Conservation (phyloP, 2,888 invertebrate genomes). For the Chymomyza amoena region DNA sequence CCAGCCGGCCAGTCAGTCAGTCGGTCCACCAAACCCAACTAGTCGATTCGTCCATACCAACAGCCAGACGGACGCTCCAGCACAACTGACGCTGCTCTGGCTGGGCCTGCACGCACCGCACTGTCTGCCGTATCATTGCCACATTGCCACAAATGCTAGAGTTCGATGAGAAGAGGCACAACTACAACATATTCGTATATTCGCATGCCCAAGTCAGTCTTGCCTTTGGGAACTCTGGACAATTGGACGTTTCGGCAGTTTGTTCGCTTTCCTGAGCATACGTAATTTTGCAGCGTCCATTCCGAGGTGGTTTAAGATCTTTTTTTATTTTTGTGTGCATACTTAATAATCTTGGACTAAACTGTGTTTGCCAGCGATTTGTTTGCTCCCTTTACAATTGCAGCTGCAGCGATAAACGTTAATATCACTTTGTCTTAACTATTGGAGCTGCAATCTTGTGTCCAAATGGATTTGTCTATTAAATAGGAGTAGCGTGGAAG, state of each 20-base stretch:
- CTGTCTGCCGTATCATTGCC: constrained; percentile 53
- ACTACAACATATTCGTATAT: background rate
- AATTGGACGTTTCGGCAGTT: background rate
- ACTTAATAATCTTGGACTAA: background rate
- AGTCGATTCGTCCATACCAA: background rate
- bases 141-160: constrained; percentile 32
- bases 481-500: background rate
- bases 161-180: constrained; percentile 3
- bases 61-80: constrained; percentile 8
- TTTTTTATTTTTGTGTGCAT: background rate
- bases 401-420: background rate
- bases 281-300: background rate
- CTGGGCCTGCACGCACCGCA: constrained; percentile 68
- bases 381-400: background rate
- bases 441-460: background rate
- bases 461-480: background rate
- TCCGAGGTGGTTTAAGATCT: background rate
- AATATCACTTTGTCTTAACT: background rate
- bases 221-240: constrained; percentile 30
- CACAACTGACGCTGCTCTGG: constrained; percentile 64
- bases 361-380: background rate
- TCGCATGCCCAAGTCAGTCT: constrained; percentile 25
- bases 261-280: constrained; percentile 38
- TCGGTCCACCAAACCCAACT: background rate
- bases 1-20: background rate